Conservation (phyloP, 2,888 invertebrate species). For the Drosophila prolongata region DNA sequence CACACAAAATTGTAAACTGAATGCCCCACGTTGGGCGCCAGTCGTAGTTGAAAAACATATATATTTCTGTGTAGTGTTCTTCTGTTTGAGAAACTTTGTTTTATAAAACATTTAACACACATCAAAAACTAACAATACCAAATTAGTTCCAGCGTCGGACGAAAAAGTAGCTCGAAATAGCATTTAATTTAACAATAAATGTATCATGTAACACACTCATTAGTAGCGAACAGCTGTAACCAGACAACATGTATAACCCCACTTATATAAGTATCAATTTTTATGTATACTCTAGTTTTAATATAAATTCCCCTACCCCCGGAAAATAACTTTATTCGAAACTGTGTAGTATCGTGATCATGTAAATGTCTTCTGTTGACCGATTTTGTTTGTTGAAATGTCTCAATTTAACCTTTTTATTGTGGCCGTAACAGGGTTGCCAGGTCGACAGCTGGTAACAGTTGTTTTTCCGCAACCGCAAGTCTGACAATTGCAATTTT, state of each 20-base stretch:
- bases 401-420: conserved; percentile 40
- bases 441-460: conserved; percentile 38
- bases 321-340: not conserved
- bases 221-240: conserved; percentile 33
- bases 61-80: conserved; percentile 38
- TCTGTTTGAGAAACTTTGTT: conserved; percentile 26
- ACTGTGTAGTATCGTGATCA: conserved; percentile 27
- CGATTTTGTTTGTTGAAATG: conserved; percentile 45
- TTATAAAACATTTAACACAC: conserved; percentile 27
- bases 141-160: conserved; percentile 23
- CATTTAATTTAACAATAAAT: conserved; percentile 5
- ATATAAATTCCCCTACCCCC: not conserved
- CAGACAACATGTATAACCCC: conserved; percentile 12
- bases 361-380: conserved; percentile 43
- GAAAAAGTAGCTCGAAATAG: conserved; percentile 22
- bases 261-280: conserved; percentile 2
- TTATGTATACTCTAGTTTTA: conserved; percentile 14
- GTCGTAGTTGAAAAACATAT: conserved; percentile 52
- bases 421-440: conserved; percentile 24
- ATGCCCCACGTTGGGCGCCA: conserved; percentile 38
- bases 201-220: conserved; percentile 20
- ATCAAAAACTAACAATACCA: conserved; percentile 7
- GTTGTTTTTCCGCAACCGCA: conserved; percentile 53
- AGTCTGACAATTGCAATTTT: conserved; percentile 57
- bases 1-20: conserved; percentile 62